Conservation (phyloP, 2,113 vertebrate species). For the Nyctereutes procyonoides region DNA sequence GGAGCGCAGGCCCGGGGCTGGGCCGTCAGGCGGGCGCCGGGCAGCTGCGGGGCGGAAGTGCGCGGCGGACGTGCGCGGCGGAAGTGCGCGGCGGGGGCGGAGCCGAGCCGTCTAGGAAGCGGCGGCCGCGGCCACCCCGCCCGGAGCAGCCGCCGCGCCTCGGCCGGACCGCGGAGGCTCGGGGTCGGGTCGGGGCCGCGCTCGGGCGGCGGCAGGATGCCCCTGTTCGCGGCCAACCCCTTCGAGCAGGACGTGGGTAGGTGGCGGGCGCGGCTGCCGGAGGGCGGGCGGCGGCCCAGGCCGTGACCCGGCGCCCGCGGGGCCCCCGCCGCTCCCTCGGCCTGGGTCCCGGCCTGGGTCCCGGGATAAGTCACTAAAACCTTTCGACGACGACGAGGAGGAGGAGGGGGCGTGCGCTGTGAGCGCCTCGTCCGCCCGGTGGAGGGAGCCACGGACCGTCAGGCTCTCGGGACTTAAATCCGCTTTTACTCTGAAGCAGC, state of each 20-base stretch:
- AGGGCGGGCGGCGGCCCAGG: slow-evolving; percentile 60
- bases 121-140: neutral
- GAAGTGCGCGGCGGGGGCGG: slow-evolving; percentile 52
- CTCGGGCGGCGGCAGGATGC: slow-evolving; percentile 85
- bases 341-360: no score
- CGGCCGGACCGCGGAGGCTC: neutral
- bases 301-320: no score
- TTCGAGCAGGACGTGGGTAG: slow-evolving; percentile 98
- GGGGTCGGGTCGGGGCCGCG: neutral
- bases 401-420: no score
- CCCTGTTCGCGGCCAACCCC: slow-evolving; percentile 93
- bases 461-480: no score
- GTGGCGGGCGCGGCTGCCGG: slow-evolving; percentile 61
- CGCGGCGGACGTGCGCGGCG: no score
- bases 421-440: no score
- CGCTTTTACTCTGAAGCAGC: no score
- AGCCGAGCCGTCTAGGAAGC: slow-evolving; percentile 10
- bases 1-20: neutral
- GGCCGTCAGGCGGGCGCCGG: slow-evolving; percentile 6
- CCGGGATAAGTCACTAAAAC: no score
- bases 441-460: no score
- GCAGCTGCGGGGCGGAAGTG: slow-evolving; percentile 73
- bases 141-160: neutral
- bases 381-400: no score
- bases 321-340: no score